Evolutionary conservation across 2,113 vertebrate genomes (phyloP).

Genomic region (Poeciliopsis occidentalis): DNA sequence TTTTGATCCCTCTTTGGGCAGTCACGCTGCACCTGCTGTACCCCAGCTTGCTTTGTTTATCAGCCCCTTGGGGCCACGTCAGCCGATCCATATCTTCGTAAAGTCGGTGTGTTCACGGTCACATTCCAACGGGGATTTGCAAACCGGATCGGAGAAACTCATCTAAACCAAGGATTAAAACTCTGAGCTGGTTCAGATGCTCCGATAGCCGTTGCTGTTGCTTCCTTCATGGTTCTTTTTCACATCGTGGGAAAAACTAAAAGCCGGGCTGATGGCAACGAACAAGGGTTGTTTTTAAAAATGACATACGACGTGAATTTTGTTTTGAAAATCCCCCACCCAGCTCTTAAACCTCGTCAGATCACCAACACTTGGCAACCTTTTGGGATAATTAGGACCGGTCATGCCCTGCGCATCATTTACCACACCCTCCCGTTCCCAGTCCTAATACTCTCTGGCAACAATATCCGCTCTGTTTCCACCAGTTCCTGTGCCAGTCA

Average conservation of each 20-base stretch:
- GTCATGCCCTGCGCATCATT: constrained; percentile 40
- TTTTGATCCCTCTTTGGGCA: constrained; percentile 29
- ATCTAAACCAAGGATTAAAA: constrained; percentile 65
- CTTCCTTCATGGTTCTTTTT: not conserved
- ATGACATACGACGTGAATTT: constrained; percentile 11
- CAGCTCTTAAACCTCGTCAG: constrained; percentile 26
- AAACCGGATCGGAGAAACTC: constrained; percentile 38
- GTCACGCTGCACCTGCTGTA: constrained; percentile 18
- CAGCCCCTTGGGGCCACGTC: constrained; percentile 7
- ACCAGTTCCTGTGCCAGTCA: constrained; percentile 63
- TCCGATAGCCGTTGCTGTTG: constrained; percentile 26
- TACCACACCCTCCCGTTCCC: constrained; percentile 31
- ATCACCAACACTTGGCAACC: constrained; percentile 57
- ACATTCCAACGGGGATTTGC: constrained; percentile 66
- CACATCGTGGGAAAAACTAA: constrained; percentile 26
- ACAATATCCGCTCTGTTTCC: constrained; percentile 44
- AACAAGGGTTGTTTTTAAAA: constrained; percentile 3
- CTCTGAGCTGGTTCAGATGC: constrained; percentile 47
- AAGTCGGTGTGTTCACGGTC: constrained; percentile 12
- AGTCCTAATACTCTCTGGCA: constrained; percentile 43
- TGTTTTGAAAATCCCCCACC: constrained; percentile 9
- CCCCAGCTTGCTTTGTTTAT: constrained; percentile 34
- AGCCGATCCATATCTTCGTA: constrained; percentile 30
- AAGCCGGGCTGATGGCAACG: not conserved
- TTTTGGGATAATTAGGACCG: constrained; percentile 60